A percentile compares a stretch with the other conserved stretches of the same genome.
These are phyloP conservation scores for Amblyraja radiata DNA, from an alignment of 2,797 vertebrate genomes.

Conservation along the genomic window DNA sequence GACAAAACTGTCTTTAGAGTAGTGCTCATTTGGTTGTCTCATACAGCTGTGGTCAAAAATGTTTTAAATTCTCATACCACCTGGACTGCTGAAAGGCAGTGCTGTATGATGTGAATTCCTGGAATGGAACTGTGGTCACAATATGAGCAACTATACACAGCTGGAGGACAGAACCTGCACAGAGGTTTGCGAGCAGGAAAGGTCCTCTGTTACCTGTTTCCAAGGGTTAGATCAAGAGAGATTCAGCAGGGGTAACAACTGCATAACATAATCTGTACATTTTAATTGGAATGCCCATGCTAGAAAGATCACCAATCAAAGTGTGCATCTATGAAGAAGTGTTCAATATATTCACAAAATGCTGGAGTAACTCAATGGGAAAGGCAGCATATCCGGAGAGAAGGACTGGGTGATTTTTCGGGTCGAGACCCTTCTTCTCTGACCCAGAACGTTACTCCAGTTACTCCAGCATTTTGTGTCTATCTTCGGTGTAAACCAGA, in stretches of 20 bases:
- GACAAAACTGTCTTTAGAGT: conserved; percentile 46
- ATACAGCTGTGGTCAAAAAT: conserved; percentile 70
- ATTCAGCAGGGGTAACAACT: not conserved
- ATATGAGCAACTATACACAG: conserved; percentile 4
- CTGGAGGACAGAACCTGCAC: not conserved
- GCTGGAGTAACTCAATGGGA: no score
- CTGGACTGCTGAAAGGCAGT: conserved; percentile 65
- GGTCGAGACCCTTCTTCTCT: no score
- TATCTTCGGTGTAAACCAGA: no score
- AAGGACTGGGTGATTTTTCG: no score
- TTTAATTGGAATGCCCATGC: not conserved
- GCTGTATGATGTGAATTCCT: conserved; percentile 47
- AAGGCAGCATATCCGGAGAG: no score
- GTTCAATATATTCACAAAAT: not conserved
- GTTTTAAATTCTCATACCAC: conserved; percentile 67
- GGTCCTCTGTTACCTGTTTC: not conserved
- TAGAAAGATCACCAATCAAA: not conserved
- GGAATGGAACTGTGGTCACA: conserved; percentile 51
- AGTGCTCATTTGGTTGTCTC: conserved; percentile 72
- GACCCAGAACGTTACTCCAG: no score
- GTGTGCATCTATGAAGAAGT: not conserved
- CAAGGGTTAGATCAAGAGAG: not conserved
- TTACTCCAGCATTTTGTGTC: no score
- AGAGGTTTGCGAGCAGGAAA: no score
- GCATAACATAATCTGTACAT: not conserved